phyloP scores from a whole-genome alignment of 2,888 invertebrate species.

The Pachydiplax longipennis region DNA sequence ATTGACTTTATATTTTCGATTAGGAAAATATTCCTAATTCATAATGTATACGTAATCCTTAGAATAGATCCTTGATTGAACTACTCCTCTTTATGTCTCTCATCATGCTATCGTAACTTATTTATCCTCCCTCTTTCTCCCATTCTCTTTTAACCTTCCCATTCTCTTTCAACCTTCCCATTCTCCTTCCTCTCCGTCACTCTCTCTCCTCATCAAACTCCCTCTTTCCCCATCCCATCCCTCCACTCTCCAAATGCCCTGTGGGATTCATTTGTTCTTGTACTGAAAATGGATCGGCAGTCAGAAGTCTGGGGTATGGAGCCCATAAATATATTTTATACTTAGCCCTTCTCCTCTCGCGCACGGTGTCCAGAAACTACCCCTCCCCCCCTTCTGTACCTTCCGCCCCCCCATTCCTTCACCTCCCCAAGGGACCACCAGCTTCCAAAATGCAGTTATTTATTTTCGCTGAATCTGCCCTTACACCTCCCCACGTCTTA shows the following conservation, averaged over 20 bases:
- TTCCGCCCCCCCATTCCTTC: neutral
- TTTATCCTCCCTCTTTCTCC: neutral
- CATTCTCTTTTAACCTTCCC: no score
- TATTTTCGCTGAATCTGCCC: neutral
- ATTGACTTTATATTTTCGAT: no score
- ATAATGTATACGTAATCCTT: no score
- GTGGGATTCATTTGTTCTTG: conserved; percentile 37
- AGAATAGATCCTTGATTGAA: no score
- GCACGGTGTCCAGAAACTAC: neutral
- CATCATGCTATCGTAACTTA: neutral
- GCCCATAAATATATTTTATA: conserved; percentile 32
- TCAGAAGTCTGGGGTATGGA: conserved; percentile 22
- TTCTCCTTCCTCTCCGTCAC: neutral
- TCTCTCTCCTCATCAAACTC: neutral
- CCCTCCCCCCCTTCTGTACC: neutral
- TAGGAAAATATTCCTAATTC: no score
- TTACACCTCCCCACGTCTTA: neutral
- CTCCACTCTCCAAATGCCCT: neutral
- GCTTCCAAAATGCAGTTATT: neutral
- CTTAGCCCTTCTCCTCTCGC: neutral
- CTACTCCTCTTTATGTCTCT: neutral
- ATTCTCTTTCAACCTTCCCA: no score
- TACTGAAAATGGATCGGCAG: conserved; percentile 39
- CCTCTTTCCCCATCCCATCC: neutral
- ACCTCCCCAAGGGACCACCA: neutral